Conservation (phyloP, 2,888 invertebrate species). For the Blastobasis lacticolella region DNA sequence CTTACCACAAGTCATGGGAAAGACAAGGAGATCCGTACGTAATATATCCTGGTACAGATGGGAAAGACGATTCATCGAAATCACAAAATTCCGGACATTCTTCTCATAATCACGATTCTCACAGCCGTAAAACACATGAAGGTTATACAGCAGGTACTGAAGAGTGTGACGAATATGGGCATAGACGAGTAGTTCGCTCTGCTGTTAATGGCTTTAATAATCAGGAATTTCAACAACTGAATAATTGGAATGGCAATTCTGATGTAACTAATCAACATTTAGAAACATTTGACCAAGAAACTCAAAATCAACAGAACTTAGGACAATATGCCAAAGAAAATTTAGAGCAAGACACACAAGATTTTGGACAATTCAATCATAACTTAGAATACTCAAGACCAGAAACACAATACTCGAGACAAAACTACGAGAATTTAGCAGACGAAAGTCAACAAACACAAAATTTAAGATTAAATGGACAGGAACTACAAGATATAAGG, state of each 20-base stretch:
- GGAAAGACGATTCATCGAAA: background rate
- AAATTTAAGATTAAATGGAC: slow-evolving; percentile 21
- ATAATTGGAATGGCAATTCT: background rate
- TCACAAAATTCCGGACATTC: slow-evolving; percentile 27
- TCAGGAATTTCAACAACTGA: background rate
- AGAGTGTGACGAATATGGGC: slow-evolving; percentile 36
- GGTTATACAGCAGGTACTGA: slow-evolving; percentile 20
- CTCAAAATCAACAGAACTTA: slow-evolving; percentile 15
- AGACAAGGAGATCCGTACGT: slow-evolving; percentile 66
- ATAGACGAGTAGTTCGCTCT: slow-evolving; percentile 47
- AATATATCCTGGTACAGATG: slow-evolving; percentile 45
- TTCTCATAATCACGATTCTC: slow-evolving; percentile 36
- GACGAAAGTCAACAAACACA: slow-evolving; percentile 24
- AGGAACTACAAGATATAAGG: slow-evolving; percentile 24
- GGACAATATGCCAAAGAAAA: slow-evolving; percentile 18
- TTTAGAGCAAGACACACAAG: slow-evolving; percentile 22
- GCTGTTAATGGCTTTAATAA: no score
- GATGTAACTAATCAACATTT: no score
- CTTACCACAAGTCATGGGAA: slow-evolving; percentile 70
- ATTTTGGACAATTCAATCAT: background rate
- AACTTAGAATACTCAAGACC: no score
- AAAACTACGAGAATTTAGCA: slow-evolving; percentile 21
- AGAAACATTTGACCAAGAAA: no score
- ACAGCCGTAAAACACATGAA: slow-evolving; percentile 33
- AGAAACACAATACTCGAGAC: background rate